phyloP scores from a whole-genome alignment of 2,888 invertebrate species.

The Hyppa rectilinea region DNA sequence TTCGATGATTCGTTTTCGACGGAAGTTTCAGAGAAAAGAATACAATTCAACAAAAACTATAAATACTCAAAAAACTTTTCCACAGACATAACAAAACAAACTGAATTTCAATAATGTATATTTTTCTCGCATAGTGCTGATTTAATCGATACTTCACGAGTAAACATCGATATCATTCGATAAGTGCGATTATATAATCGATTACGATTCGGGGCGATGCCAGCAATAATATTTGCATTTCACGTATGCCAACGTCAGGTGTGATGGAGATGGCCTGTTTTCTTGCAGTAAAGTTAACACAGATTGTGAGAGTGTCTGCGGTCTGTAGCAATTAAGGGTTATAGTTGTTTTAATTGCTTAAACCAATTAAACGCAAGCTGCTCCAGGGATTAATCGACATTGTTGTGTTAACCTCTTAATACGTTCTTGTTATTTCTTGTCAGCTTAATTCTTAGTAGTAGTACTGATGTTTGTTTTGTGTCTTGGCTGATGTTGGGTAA shows the following conservation, averaged over 20 bases:
- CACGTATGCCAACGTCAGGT: slow-evolving; percentile 40
- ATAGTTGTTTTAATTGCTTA: slow-evolving; percentile 56
- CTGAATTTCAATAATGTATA: slow-evolving; percentile 31
- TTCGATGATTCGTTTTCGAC: not conserved
- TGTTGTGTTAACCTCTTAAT: slow-evolving; percentile 30
- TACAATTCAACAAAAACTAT: not conserved
- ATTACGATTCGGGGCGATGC: slow-evolving; percentile 55
- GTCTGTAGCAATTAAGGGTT: slow-evolving; percentile 48
- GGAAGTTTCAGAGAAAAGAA: not conserved
- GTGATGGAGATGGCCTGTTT: slow-evolving; percentile 41
- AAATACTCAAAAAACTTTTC: not conserved
- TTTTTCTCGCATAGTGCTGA: slow-evolving; percentile 24
- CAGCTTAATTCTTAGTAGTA: slow-evolving; percentile 12
- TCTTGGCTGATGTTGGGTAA: slow-evolving; percentile 5
- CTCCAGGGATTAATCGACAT: slow-evolving; percentile 25
- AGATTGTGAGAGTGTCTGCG: slow-evolving; percentile 24
- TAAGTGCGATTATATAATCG: slow-evolving; percentile 62
- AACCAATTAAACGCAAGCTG: slow-evolving; percentile 52
- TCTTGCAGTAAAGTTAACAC: slow-evolving; percentile 40
- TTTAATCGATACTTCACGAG: slow-evolving; percentile 40
- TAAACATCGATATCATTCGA: slow-evolving; percentile 60
- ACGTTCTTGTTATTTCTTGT: slow-evolving; percentile 38
- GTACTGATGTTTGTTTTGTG: slow-evolving; percentile 3
- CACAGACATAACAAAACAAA: slow-evolving; percentile 36
- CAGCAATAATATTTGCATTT: slow-evolving; percentile 66